A percentile compares a stretch with the other conserved stretches of the same genome.
Conservation (phyloP, 1,140 invertebrate genomes). For the Zaprionus vittiger region DNA sequence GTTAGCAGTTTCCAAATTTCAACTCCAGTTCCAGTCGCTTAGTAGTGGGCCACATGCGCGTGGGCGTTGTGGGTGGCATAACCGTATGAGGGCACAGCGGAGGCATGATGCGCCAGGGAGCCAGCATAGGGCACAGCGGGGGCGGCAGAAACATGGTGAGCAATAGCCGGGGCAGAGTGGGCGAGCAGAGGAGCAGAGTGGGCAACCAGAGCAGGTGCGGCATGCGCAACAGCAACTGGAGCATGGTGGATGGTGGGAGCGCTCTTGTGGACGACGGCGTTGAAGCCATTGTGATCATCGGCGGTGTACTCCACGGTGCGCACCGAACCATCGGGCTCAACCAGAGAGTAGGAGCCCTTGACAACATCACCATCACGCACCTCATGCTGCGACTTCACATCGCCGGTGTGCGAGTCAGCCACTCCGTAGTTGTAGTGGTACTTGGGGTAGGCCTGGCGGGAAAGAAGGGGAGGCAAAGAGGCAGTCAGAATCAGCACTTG, state of each 20-base stretch:
- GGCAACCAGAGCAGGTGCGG: conserved; percentile 58
- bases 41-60: conserved; percentile 78
- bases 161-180: conserved; percentile 61
- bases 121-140: conserved; percentile 68
- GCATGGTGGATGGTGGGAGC: conserved; percentile 78
- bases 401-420: conserved; percentile 86
- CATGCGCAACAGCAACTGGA: conserved; percentile 53
- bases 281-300: conserved; percentile 88
- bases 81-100: conserved; percentile 69
- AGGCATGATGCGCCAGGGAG: conserved; percentile 75
- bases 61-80: conserved; percentile 76
- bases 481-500: conserved; percentile 21
- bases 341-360: conserved; percentile 86
- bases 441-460: conserved; percentile 84
- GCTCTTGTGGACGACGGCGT: conserved; percentile 85
- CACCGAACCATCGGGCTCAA: conserved; percentile 87
- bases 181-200: conserved; percentile 62
- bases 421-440: conserved; percentile 86
- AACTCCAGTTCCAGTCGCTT: conserved; percentile 31
- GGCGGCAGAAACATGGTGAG: conserved; percentile 75
- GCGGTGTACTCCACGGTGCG: conserved; percentile 89
- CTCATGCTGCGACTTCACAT: conserved; percentile 88
- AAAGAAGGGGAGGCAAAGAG: conserved; percentile 9
- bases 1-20: background rate
- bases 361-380: conserved; percentile 87